Percentiles rank a stretch among this genome's conserved stretches.
Conservation (phyloP, 2,797 vertebrate genomes). For the Parotocinclus haroldoi region DNA sequence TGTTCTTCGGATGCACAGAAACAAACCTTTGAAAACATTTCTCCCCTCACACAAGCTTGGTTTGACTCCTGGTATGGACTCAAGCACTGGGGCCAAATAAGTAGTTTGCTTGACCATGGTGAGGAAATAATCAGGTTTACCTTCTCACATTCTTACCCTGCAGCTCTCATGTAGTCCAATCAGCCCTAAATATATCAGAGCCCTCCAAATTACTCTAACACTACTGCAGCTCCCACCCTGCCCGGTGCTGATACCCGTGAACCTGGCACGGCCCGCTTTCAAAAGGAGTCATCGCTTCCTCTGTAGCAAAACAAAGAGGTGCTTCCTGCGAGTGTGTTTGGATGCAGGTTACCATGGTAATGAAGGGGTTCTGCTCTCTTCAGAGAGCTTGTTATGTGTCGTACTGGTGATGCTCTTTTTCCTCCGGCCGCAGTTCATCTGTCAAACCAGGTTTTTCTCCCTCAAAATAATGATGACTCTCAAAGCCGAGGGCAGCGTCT, state of each 20-base stretch:
- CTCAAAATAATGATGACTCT: slow-evolving; percentile 99
- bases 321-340: slow-evolving; percentile 89
- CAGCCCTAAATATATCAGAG: slow-evolving; percentile 67
- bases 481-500: slow-evolving; percentile 81
- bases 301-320: slow-evolving; percentile 94
- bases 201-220: slow-evolving; percentile 71
- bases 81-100: too few species aligned
- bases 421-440: slow-evolving; percentile 88
- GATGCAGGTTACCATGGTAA: slow-evolving; percentile 93
- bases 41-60: too few species aligned
- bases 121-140: slow-evolving; percentile 23
- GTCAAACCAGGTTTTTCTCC: slow-evolving; percentile 98
- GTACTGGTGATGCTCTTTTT: slow-evolving; percentile 85
- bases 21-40: too few species aligned
- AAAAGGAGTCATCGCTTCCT: slow-evolving; percentile 92
- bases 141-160: slow-evolving; percentile 52
- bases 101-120: background rate
- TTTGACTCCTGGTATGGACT: too few species aligned
- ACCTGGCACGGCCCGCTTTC: slow-evolving; percentile 70
- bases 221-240: slow-evolving; percentile 58
- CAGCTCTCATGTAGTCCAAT: slow-evolving; percentile 54
- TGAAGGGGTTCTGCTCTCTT: slow-evolving; percentile 88
- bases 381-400: slow-evolving; percentile 99
- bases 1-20: too few species aligned
- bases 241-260: slow-evolving; percentile 66